A percentile compares a stretch with the other conserved stretches of the same genome.
phyloP scores from a whole-genome alignment of 1,140 invertebrate genomes.

The Magallana angulata region DNA sequence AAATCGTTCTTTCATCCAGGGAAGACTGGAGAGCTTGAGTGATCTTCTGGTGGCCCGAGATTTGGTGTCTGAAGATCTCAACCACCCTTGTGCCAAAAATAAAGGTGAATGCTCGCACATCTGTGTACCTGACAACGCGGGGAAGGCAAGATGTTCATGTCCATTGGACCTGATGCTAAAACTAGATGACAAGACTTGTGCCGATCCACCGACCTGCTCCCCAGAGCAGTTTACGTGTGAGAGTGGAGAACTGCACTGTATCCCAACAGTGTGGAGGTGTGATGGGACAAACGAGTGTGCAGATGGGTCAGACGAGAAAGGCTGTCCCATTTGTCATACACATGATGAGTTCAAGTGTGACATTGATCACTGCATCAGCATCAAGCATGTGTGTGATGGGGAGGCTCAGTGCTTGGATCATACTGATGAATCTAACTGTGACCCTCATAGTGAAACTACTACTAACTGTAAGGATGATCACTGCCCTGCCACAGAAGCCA shows the following conservation, averaged over 20 bases:
- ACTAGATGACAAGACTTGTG: constrained; percentile 71
- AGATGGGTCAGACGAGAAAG: constrained; percentile 90
- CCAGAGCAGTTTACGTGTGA: constrained; percentile 78
- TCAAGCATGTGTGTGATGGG: constrained; percentile 86
- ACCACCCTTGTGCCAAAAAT: constrained; percentile 71
- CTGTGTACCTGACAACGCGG: constrained; percentile 91
- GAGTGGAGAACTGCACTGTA: constrained; percentile 73
- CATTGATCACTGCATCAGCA: constrained; percentile 83
- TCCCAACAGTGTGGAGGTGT: constrained; percentile 80
- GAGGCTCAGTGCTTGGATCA: constrained; percentile 87
- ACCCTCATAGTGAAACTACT: constrained; percentile 50
- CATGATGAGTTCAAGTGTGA: constrained; percentile 69
- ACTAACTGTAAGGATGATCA: constrained; percentile 29
- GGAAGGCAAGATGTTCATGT: constrained; percentile 73
- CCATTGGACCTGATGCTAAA: constrained; percentile 73
- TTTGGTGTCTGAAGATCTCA: constrained; percentile 64
- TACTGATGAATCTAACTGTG: constrained; percentile 89
- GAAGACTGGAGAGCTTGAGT: constrained; percentile 82
- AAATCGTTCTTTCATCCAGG: constrained; percentile 69
- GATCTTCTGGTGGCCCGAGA: constrained; percentile 82
- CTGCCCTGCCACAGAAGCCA: constrained; percentile 1
- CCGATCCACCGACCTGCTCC: constrained; percentile 75
- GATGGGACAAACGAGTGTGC: constrained; percentile 85
- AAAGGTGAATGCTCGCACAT: constrained; percentile 92
- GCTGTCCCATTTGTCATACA: constrained; percentile 88